Percentiles rank a stretch among this genome's conserved stretches.
These are phyloP conservation scores for Zenarchopterus dispar DNA, from an alignment of 2,797 vertebrate species.

Conservation along the genomic window DNA sequence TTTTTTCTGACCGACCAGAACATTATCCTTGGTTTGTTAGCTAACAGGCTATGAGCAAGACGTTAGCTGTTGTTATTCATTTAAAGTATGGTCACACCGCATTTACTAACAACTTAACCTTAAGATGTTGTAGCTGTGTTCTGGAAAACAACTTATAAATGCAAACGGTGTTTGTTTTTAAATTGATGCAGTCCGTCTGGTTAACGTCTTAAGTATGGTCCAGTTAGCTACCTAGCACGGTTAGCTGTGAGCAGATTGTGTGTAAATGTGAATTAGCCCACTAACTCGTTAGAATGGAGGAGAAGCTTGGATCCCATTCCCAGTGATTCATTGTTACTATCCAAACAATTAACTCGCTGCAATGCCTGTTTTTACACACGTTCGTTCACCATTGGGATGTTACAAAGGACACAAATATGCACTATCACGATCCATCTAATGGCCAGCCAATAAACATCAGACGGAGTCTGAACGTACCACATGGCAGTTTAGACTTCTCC, in stretches of 20 bases:
- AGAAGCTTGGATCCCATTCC: background rate
- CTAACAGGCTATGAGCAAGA: constrained; percentile 70
- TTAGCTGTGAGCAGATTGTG: constrained; percentile 19
- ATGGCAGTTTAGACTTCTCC: too few species aligned
- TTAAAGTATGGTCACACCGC: constrained; percentile 7
- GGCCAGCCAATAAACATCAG: background rate
- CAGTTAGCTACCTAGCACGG: constrained; percentile 23
- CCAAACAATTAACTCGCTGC: background rate
- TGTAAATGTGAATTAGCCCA: constrained; percentile 7
- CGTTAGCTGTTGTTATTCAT: constrained; percentile 37
- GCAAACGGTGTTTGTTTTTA: rapidly evolving
- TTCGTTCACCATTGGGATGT: background rate
- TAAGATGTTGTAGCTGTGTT: rapidly evolving
- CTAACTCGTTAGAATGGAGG: background rate
- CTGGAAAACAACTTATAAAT: background rate
- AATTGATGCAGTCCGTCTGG: background rate
- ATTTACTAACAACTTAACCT: background rate
- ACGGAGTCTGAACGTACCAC: too few species aligned
- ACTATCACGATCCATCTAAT: background rate
- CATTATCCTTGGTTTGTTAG: constrained; percentile 31
- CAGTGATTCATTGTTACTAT: too few species aligned
- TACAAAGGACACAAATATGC: background rate
- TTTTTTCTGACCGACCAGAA: constrained; percentile 14
- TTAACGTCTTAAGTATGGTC: background rate
- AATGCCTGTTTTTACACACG: background rate